phyloP scores from a whole-genome alignment of 2,113 vertebrate genomes.

The Synodontis membranacea region DNA sequence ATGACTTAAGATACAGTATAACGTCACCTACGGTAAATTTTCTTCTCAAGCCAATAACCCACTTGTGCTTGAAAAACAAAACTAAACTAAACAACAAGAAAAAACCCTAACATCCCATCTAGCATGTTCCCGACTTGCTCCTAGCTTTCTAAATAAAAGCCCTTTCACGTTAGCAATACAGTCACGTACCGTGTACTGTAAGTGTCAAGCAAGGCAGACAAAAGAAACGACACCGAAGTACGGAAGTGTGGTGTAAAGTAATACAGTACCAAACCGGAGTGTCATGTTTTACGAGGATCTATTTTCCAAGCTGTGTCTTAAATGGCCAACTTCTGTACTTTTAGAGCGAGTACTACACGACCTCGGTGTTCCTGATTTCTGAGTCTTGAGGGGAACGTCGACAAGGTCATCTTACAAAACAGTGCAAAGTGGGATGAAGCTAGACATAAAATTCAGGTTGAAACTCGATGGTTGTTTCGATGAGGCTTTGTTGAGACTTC shows the following conservation, averaged over 20 bases:
- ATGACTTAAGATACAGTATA: not conserved
- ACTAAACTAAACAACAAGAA: not conserved
- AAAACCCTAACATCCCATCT: not conserved
- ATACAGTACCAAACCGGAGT: not conserved
- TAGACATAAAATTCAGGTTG: not conserved
- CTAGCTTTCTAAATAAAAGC: not conserved
- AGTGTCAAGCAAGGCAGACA: not conserved
- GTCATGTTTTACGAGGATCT: too few relatives aligned
- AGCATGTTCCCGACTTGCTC: not conserved
- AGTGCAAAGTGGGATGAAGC: not conserved
- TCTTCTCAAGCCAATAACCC: not conserved
- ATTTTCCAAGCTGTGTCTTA: not conserved
- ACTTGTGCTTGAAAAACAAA: not conserved
- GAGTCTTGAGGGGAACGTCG: too few relatives aligned
- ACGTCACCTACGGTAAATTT: not conserved
- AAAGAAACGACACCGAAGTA: not conserved
- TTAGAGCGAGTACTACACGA: not conserved
- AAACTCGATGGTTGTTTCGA: not conserved
- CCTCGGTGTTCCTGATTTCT: too few relatives aligned
- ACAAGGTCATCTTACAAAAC: not conserved
- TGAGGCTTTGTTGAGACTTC: too few relatives aligned
- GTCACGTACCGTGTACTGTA: not conserved
- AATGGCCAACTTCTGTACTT: not conserved
- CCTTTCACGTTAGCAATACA: not conserved
- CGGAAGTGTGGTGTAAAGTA: not conserved